phyloP scores from a whole-genome alignment of 2,797 vertebrate genomes.

The Typhlichthys eigenmanni region DNA sequence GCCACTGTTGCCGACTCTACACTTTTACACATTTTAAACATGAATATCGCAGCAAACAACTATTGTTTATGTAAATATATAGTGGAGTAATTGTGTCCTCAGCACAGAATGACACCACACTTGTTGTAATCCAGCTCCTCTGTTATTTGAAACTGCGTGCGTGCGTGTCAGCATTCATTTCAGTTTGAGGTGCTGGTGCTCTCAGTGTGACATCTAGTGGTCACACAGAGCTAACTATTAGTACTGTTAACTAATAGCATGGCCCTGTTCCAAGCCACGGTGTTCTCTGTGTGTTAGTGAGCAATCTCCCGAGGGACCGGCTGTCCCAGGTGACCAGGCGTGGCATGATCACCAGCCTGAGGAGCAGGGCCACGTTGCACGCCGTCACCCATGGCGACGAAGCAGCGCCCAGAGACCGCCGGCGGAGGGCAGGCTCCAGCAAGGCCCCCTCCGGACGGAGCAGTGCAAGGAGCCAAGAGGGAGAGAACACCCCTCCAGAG shows the following conservation, averaged over 20 bases:
- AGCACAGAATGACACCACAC: too few relatives aligned
- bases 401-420: slow-evolving; percentile 3
- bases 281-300: slow-evolving; percentile 53
- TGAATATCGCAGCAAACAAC: not conserved
- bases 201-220: too few relatives aligned
- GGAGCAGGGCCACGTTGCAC: slow-evolving; percentile 20
- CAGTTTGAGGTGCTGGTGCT: too few relatives aligned
- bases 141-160: too few relatives aligned
- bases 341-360: slow-evolving; percentile 65
- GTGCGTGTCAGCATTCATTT: too few relatives aligned
- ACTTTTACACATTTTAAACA: too few relatives aligned
- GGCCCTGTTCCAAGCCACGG: not conserved
- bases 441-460: slow-evolving; percentile 21
- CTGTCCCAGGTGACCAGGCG: slow-evolving; percentile 75
- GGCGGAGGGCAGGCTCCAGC: slow-evolving; percentile 11
- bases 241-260: too few relatives aligned
- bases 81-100: too few relatives aligned
- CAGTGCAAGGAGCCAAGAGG: slow-evolving; percentile 42
- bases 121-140: too few relatives aligned
- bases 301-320: slow-evolving; percentile 70
- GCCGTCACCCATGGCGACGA: slow-evolving; percentile 20
- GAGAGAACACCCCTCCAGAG: slow-evolving; percentile 64
- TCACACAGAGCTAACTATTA: too few relatives aligned
- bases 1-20: not conserved
- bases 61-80: too few relatives aligned